Conservation (phyloP, 2,888 invertebrate species). For the Rhagonycha fulva region DNA sequence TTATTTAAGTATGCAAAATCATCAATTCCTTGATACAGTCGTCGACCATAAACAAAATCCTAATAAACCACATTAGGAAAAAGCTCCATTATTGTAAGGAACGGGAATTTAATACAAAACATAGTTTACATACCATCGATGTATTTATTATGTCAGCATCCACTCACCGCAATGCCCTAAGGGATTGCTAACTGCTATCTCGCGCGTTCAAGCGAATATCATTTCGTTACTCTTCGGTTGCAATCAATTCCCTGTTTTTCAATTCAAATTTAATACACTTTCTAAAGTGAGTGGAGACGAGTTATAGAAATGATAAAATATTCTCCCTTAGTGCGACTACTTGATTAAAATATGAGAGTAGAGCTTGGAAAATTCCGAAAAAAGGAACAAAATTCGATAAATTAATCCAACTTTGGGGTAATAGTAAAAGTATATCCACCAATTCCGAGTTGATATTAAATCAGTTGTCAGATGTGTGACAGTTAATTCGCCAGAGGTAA, state of each 20-base stretch:
- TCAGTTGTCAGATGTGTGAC: not conserved
- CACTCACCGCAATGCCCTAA: constrained; percentile 12
- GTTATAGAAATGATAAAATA: constrained; percentile 9
- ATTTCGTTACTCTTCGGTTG: constrained; percentile 16
- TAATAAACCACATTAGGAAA: not conserved
- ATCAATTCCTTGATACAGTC: not conserved
- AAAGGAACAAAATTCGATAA: not conserved
- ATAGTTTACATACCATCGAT: constrained; percentile 13
- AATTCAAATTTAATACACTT: constrained; percentile 18
- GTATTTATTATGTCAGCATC: constrained; percentile 10
- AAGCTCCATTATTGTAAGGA: not conserved
- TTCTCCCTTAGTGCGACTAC: not conserved
- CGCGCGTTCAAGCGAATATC: constrained; percentile 18
- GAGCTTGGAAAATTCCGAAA: not conserved
- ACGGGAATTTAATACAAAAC: constrained; percentile 5
- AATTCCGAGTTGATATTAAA: not conserved
- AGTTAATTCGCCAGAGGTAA: not conserved
- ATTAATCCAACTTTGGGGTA: not conserved
- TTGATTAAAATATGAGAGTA: not conserved
- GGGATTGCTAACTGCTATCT: constrained; percentile 10
- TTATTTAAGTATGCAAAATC: not conserved
- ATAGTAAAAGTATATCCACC: not conserved
- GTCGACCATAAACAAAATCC: not conserved
- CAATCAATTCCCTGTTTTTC: constrained; percentile 22
- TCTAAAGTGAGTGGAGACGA: constrained; percentile 5